Evolutionary conservation across 2,797 vertebrate species (phyloP), one percentile per base, ranked within the genome.

Genomic region (Girardinus metallicus): DNA sequence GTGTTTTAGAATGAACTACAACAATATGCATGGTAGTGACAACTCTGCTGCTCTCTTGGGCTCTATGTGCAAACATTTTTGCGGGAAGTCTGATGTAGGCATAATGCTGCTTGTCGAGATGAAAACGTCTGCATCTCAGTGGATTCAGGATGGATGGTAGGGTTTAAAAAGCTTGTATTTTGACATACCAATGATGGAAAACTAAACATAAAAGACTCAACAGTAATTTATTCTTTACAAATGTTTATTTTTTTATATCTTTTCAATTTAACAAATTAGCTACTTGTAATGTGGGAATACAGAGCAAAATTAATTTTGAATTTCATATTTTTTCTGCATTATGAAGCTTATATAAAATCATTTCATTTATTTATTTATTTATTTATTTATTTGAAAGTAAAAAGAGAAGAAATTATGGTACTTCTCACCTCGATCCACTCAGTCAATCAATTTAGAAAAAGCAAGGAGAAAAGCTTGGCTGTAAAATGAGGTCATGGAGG

Each of bases 391-490:
- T 31, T 64, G 3, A 64, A 64, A 64, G 9, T 64, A 21, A 64
- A 64, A 64, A 9, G 6, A 64, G 31, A 36, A 34, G 6, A 64
- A 64, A 41, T 29, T 15, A 77, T 15, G 11, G 7, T 23, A 73
- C 79, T 80, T 86, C 77, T 88, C 82, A 83, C 78, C 75, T 77
- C 49, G 53, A 80, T 70, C 80, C 79, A 81, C 81, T 76, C 12
- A n/a, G 12, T 71, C 26, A 44, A 73, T 83, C 76, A 47, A 34
- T 77, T 87, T 79, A 79, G 79, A 91, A 88, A 62, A 26, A 57
- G 86, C 79, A 46, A 84, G 68, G 81, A 81, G 64, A 76, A 85
- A 83, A 73, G 84, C 78, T 77, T 80, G 11, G 76, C 1, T 3
- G 78, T 75, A 57, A 64, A 84, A 82, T 51, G 75, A 39, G 64